A percentile compares a stretch with the other conserved stretches of the same genome.
Conservation (phyloP, 1,140 invertebrate genomes). For the Calosoma granatense region DNA sequence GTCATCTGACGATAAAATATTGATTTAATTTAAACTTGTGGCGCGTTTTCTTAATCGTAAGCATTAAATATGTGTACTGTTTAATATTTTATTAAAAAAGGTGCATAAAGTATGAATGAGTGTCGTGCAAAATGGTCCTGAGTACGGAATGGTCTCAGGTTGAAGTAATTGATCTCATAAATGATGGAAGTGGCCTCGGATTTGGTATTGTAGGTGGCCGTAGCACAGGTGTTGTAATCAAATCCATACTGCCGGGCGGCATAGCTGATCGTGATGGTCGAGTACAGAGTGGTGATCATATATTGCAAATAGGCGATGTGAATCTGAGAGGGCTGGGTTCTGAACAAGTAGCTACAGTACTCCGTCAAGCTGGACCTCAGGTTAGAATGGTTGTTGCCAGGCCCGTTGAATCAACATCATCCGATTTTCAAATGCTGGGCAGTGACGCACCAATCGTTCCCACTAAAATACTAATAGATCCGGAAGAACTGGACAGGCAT, state of each 20-base stretch:
- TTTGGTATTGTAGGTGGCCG: conserved; percentile 93
- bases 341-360: conserved; percentile 85
- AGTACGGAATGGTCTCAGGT: conserved; percentile 89
- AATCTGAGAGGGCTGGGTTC: conserved; percentile 84
- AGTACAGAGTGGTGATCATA: conserved; percentile 85
- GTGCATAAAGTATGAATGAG: not conserved
- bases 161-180: conserved; percentile 79
- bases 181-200: conserved; percentile 66
- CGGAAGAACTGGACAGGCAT: conserved; percentile 69
- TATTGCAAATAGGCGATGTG: conserved; percentile 88
- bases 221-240: conserved; percentile 94
- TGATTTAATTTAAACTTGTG: not conserved
- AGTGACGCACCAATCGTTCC: conserved; percentile 66
- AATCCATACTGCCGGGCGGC: conserved; percentile 84
- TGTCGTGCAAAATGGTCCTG: conserved; percentile 47
- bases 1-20: too few species aligned
- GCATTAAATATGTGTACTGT: not conserved
- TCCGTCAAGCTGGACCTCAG: conserved; percentile 75
- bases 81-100: not conserved
- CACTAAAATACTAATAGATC: conserved; percentile 69
- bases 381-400: conserved; percentile 85
- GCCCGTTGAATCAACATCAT: conserved; percentile 63
- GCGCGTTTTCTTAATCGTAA: not conserved
- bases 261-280: conserved; percentile 83
- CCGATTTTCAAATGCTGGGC: conserved; percentile 48